Base-by-base conservation (phyloP, 2,888 invertebrate genomes). In the Sinotaia quadrata region DNA sequence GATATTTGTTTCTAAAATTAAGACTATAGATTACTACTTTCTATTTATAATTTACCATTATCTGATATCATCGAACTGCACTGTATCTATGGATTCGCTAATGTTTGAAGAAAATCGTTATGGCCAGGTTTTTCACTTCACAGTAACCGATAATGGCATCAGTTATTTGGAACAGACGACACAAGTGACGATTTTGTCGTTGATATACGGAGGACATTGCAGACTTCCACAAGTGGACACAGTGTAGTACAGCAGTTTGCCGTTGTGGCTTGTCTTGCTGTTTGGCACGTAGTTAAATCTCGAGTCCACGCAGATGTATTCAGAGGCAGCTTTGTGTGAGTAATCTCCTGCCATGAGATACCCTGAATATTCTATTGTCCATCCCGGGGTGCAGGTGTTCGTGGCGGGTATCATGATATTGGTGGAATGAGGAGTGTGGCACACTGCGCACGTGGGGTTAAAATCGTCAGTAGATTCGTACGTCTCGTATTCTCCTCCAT, bases 271-370 rank as follows among this genome's bases (percentile, higher is more conserved):
- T 15, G 15, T 33, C 8, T 34, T 41, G 7, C 67, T 59, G 10
- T 47, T 60, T 12, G n/a, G 37, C n/a, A 68, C 41, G n/a, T 56
- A 67, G 21, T 71, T 66, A 27, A 68, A 61, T 21, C 41, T 49
- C 1, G 52, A 27, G 44, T 75, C 75, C 21, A 75, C 67, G 56
- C 73, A 75, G 2, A 66, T 66, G 34, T 51, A 73, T 18, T 59
- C 61, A 4, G 24, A 49, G 3, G 24, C 33, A 2, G 71, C 56
- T 18, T 29, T 27, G 37, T 71, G 56, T 8, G 27, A 31, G 27
- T 29, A 47, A 21, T 29, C 1, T 4, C 51, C 68, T 15, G 75
- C 24, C 66, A 69, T 71, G 18, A 75, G 58, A 24, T 65, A 71
- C 2, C 75, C 75, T 15, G 56, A 36, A 51, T 70, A 73, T 31